These are phyloP conservation scores for Neopelma chrysocephalum DNA, from an alignment of 2,797 vertebrate species.

Conservation along the genomic window DNA sequence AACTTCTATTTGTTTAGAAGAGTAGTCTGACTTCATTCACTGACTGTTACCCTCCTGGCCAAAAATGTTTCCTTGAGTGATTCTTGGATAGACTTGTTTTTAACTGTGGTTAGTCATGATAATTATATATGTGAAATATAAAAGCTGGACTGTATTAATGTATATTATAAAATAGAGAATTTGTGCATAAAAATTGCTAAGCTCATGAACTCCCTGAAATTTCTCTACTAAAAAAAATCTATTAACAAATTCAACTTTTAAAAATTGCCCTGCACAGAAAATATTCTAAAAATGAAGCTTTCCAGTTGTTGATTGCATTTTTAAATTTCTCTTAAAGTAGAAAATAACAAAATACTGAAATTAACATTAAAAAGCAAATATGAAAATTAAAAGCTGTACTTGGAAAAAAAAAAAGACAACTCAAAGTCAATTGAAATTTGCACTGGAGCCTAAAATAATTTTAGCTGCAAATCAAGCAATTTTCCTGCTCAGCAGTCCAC, in stretches of 20 bases:
- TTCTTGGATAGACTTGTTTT: neutral
- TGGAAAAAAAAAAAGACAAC: neutral
- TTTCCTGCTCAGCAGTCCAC: neutral
- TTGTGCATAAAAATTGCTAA: neutral
- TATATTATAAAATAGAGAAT: neutral
- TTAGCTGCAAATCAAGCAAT: neutral
- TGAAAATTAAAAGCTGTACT: neutral
- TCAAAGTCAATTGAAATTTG: neutral
- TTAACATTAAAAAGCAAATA: neutral
- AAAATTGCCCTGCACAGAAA: neutral
- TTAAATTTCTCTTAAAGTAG: neutral
- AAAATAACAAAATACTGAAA: neutral
- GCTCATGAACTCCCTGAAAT: neutral
- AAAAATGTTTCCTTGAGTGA: neutral
- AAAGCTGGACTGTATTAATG: neutral
- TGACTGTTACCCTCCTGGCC: neutral
- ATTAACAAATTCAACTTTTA: neutral
- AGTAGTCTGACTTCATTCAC: neutral
- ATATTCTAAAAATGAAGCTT: neutral
- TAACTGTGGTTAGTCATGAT: neutral
- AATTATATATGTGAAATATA: neutral
- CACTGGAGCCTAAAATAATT: neutral
- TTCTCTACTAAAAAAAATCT: neutral
- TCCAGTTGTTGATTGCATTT: neutral
- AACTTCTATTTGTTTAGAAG: neutral